Evolutionary conservation across 2,888 invertebrate genomes (phyloP).

Genomic region (Hemithea aestivaria): DNA sequence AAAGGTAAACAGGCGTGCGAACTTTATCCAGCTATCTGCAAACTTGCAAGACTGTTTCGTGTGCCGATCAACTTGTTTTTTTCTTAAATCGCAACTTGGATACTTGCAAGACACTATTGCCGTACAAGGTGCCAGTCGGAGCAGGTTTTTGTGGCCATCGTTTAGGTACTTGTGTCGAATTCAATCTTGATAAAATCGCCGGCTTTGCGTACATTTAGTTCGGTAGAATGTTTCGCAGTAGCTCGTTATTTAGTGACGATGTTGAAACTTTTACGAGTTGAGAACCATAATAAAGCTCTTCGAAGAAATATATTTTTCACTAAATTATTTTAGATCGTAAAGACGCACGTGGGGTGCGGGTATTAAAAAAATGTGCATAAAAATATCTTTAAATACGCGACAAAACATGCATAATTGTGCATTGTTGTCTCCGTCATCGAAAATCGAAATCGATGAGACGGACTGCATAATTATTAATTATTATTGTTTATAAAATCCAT

Average conservation of each 20-base stretch:
- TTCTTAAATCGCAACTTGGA: conserved; percentile 53
- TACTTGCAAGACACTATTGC: conserved; percentile 60
- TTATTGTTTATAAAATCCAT: too few species aligned
- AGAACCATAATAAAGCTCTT: conserved; percentile 21
- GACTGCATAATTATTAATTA: too few species aligned
- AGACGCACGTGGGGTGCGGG: too few species aligned
- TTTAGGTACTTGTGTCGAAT: conserved; percentile 45
- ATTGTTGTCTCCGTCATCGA: too few species aligned
- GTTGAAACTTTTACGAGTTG: conserved; percentile 28
- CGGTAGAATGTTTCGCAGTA: conserved; percentile 34
- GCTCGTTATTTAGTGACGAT: conserved; percentile 29
- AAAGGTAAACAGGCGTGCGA: conserved; percentile 58
- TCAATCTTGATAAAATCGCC: conserved; percentile 60
- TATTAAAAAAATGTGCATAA: too few species aligned
- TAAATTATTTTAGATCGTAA: too few species aligned
- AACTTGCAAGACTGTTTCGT: conserved; percentile 63
- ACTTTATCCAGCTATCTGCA: conserved; percentile 55
- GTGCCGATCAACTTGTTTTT: conserved; percentile 65
- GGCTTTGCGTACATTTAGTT: conserved; percentile 55
- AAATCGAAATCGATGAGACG: too few species aligned
- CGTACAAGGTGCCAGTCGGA: conserved; percentile 50
- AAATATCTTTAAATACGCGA: too few species aligned
- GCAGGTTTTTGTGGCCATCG: conserved; percentile 62
- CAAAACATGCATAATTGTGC: too few species aligned
- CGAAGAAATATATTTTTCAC: conserved; percentile 1